phyloP scores from a whole-genome alignment of 92 coral and sea anemone genomes.

The Plumapathes pennacea region DNA sequence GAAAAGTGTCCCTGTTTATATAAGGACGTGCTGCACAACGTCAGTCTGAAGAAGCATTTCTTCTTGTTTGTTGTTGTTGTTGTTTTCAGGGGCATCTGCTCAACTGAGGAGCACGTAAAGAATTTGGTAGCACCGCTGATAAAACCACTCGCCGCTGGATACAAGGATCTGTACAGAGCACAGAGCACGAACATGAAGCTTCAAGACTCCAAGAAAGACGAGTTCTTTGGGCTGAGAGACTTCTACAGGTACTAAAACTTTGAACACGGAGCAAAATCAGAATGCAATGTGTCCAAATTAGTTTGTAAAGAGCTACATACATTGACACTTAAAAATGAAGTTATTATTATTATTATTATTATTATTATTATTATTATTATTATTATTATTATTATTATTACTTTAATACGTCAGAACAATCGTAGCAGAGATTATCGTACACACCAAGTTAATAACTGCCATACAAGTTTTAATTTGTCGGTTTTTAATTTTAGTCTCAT shows the following conservation, averaged over 20 bases:
- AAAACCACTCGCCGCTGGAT: constrained; percentile 59
- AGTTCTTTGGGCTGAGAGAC: constrained; percentile 86
- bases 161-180: constrained; percentile 47
- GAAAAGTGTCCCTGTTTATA: no score
- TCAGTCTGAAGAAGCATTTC: no score
- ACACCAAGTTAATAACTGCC: not conserved
- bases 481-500: constrained; percentile 47
- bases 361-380: no score
- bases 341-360: no score
- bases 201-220: constrained; percentile 67
- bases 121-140: constrained; percentile 45
- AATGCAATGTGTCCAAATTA: no score
- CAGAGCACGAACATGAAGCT: constrained; percentile 48
- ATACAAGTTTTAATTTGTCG: not conserved
- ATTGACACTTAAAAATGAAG: no score
- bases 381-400: no score
- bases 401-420: no score
- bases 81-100: constrained; percentile 71
- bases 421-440: no score
- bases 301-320: no score
- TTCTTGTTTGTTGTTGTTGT: not conserved
- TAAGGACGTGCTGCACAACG: no score
- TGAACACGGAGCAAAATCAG: no score
- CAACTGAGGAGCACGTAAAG: constrained; percentile 53
- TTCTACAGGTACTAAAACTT: constrained; percentile 65